Evolutionary conservation across 2,797 vertebrate genomes (phyloP).

Genomic region (Poecilia gillii): DNA sequence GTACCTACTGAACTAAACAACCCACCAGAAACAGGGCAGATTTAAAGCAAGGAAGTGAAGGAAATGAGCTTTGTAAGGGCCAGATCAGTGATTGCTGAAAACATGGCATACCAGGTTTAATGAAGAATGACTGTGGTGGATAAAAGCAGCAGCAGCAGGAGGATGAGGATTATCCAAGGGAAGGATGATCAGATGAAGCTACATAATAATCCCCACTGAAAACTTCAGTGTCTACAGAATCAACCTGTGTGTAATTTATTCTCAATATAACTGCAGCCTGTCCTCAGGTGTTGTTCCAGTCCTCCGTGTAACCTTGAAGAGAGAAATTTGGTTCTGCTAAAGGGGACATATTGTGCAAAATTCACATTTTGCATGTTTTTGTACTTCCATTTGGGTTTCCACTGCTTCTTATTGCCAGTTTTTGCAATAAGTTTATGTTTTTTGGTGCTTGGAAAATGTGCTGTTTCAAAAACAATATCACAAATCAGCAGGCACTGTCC

Average conservation of each 20-base stretch:
- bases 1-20: neutral
- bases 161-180: neutral
- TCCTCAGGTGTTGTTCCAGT: neutral
- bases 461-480: too few relatives aligned
- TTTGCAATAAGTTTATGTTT: too few relatives aligned
- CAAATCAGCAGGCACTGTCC: too few relatives aligned
- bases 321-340: neutral
- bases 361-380: too few relatives aligned
- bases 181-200: neutral
- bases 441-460: too few relatives aligned
- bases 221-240: neutral
- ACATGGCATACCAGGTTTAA: constrained; percentile 5
- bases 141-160: neutral
- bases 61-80: neutral
- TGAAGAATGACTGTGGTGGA: neutral
- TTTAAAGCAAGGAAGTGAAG: neutral
- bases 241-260: neutral
- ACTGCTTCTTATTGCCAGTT: too few relatives aligned
- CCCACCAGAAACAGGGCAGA: neutral
- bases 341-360: too few relatives aligned
- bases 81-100: neutral
- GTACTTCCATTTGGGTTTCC: too few relatives aligned
- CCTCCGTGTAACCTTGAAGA: neutral
- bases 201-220: neutral
- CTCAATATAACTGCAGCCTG: neutral